Conservation (phyloP, 2,797 vertebrate genomes). For the Thaleichthys pacificus region DNA sequence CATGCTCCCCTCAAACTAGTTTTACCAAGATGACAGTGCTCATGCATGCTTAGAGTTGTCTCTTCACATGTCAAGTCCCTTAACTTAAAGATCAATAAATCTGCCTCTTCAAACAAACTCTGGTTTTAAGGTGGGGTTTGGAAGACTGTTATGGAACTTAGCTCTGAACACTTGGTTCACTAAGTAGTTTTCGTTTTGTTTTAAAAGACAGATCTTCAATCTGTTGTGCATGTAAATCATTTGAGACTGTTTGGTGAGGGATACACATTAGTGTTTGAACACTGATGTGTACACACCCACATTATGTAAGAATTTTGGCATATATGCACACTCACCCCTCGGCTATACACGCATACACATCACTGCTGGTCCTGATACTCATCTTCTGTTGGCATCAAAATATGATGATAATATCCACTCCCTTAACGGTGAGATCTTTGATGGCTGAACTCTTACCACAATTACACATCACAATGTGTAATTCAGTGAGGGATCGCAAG, state of each 20-base stretch:
- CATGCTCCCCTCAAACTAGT: neutral
- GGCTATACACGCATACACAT: neutral
- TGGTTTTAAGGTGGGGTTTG: neutral
- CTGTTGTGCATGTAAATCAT: neutral
- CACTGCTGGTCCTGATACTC: too few species aligned
- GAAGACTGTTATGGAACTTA: neutral
- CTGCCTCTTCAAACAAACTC: neutral
- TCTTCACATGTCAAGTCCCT: neutral
- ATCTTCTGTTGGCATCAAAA: too few species aligned
- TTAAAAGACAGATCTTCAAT: too few species aligned
- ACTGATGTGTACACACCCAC: constrained; percentile 24
- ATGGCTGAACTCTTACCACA: too few species aligned
- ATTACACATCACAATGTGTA: too few species aligned
- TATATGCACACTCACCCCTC: neutral
- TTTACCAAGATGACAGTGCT: neutral
- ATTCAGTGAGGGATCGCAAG: too few species aligned
- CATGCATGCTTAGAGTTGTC: neutral
- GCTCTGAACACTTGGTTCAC: neutral
- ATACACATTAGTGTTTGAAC: constrained; percentile 14
- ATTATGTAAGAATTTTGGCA: constrained; percentile 24
- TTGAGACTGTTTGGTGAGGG: neutral
- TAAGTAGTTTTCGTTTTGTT: neutral
- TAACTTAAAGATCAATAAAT: neutral
- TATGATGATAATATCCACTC: too few species aligned
- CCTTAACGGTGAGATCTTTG: too few species aligned